phyloP scores from a whole-genome alignment of 2,113 vertebrate species.

The Hemiprocne comata region DNA sequence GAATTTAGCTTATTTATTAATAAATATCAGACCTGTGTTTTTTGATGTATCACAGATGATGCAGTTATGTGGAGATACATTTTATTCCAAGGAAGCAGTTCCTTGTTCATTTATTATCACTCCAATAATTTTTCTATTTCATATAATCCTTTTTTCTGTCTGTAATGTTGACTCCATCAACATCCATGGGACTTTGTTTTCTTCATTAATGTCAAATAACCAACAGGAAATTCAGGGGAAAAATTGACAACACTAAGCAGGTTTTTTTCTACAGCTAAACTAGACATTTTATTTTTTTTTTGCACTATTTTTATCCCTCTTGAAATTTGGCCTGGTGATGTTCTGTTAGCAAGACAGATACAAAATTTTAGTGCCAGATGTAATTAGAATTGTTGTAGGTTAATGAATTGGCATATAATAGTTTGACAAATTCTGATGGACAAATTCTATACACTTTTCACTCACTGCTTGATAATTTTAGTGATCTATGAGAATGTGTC shows the following conservation, averaged over 20 bases:
- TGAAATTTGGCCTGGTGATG: neutral
- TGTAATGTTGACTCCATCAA: neutral
- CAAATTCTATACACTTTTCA: neutral
- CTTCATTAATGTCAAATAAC: neutral
- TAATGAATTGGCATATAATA: neutral
- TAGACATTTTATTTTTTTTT: too few relatives aligned
- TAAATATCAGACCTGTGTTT: neutral
- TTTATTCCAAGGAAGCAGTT: neutral
- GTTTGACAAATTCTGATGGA: slow-evolving; percentile 13
- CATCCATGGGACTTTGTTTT: neutral
- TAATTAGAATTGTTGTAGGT: neutral
- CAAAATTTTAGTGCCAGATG: neutral
- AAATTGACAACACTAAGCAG: neutral
- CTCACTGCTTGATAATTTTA: neutral
- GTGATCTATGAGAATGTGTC: neutral
- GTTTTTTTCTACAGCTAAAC: neutral
- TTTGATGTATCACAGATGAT: neutral
- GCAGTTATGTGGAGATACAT: neutral
- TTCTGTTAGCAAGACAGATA: neutral
- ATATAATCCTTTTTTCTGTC: neutral
- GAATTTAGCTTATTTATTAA: neutral
- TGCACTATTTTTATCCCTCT: neutral
- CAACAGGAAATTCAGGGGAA: neutral
- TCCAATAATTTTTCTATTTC: neutral
- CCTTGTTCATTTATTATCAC: neutral